These are phyloP conservation scores for Litoditis marina DNA, from an alignment of 2,888 invertebrate species.

Conservation along the genomic window DNA sequence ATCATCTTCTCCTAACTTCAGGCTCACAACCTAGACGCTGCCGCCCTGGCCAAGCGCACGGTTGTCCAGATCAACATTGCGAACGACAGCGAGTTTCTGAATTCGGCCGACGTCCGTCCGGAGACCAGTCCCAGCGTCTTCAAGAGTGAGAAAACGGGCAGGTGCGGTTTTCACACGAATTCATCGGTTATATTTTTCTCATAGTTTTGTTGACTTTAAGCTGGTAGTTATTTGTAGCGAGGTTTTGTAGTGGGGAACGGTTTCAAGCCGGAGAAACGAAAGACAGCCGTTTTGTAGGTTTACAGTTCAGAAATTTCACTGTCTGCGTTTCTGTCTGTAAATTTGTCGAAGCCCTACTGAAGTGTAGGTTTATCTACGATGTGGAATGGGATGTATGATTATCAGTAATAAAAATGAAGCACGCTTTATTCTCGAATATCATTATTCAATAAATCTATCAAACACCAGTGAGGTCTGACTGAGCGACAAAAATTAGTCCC, in stretches of 20 bases:
- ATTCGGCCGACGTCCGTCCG: slow-evolving; percentile 76
- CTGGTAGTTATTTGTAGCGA: background rate
- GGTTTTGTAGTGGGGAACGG: background rate
- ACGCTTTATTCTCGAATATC: no score
- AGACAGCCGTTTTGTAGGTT: no score
- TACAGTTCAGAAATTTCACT: no score
- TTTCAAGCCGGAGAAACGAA: no score
- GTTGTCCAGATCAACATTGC: slow-evolving; percentile 87
- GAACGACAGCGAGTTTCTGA: slow-evolving; percentile 70
- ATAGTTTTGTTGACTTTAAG: background rate
- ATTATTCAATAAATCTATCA: no score
- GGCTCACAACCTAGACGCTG: slow-evolving; percentile 87
- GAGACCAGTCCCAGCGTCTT: slow-evolving; percentile 83
- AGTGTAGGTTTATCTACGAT: no score
- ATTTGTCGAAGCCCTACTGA: no score
- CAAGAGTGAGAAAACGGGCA: slow-evolving; percentile 86
- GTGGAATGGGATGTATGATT: no score
- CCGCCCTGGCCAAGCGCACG: slow-evolving; percentile 82
- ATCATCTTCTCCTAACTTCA: slow-evolving; percentile 62
- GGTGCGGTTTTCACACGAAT: slow-evolving; percentile 66
- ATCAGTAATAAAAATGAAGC: no score
- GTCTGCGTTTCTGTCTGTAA: no score
- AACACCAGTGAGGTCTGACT: no score
- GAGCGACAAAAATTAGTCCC: no score
- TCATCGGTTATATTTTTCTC: background rate